These are phyloP conservation scores for Alethe castanea DNA, from an alignment of 2,113 vertebrate genomes.

Conservation along the genomic window DNA sequence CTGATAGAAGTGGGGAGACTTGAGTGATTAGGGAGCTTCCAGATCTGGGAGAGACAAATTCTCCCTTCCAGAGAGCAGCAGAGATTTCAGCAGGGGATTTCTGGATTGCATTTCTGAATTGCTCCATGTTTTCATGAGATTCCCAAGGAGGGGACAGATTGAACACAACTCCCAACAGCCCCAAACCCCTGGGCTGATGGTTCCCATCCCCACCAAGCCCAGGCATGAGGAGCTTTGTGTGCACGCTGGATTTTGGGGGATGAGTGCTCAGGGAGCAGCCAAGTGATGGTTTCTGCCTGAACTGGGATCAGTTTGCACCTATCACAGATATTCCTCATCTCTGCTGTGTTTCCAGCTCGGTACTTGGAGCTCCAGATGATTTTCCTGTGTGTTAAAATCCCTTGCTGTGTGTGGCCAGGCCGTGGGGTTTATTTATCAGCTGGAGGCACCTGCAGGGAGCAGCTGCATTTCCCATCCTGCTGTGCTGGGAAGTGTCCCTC, in stretches of 20 bases:
- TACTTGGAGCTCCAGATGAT: background rate
- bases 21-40: background rate
- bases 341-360: background rate
- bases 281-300: background rate
- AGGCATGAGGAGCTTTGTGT: accelerated
- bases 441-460: slow-evolving; percentile 7
- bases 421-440: background rate
- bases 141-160: background rate
- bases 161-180: background rate
- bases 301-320: background rate
- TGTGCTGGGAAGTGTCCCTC: background rate
- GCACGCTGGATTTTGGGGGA: background rate
- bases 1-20: background rate
- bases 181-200: background rate
- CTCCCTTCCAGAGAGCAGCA: background rate
- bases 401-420: background rate
- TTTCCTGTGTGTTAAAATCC: background rate
- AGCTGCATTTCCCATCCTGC: background rate
- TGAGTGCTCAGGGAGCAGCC: background rate
- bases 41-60: background rate
- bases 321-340: background rate
- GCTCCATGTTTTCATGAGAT: background rate
- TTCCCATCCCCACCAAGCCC: background rate
- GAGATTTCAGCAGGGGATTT: background rate
- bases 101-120: background rate